Percentiles rank a stretch among this genome's conserved stretches.
phyloP scores from a whole-genome alignment of 37 sponge, comb jelly and placozoan genomes.

The Diacarnus erythraeanus region DNA sequence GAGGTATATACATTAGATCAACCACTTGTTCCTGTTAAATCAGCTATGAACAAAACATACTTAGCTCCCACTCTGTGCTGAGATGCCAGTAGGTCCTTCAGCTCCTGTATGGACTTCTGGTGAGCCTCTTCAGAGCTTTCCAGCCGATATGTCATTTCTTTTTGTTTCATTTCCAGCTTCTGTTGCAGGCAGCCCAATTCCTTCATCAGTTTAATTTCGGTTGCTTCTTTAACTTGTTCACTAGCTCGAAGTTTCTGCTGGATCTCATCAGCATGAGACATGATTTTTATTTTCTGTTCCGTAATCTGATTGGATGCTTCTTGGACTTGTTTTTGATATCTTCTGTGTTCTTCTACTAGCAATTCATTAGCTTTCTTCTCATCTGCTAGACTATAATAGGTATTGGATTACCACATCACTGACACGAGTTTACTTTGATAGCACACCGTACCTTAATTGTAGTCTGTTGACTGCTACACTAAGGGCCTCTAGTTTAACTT shows the following conservation, averaged over 20 bases:
- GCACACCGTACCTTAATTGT: constrained; percentile 44
- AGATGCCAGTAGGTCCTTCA: constrained; percentile 44
- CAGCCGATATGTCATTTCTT: constrained; percentile 40
- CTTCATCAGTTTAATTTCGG: constrained; percentile 32
- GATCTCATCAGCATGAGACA: constrained; percentile 22
- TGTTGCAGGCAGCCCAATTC: constrained; percentile 44
- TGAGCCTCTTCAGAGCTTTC: constrained; percentile 49
- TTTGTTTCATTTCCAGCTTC: constrained; percentile 34
- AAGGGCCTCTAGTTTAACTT: constrained; percentile 31
- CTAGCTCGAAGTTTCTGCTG: constrained; percentile 22
- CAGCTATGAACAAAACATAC: constrained; percentile 14
- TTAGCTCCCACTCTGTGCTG: constrained; percentile 52
- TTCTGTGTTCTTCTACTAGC: constrained; percentile 35
- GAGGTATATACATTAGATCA: too few species aligned
- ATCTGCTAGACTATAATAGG: constrained; percentile 44
- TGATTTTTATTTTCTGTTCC: constrained; percentile 48
- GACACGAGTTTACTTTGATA: background rate
- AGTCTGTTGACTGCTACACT: constrained; percentile 8
- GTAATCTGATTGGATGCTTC: constrained; percentile 60
- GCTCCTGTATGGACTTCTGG: constrained; percentile 44
- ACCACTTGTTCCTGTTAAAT: background rate
- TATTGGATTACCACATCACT: background rate
- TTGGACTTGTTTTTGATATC: constrained; percentile 31
- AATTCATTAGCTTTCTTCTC: constrained; percentile 56
- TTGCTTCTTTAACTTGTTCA: constrained; percentile 38